phyloP scores from a whole-genome alignment of 2,797 vertebrate species.

The Pseudochaenichthys georgianus region DNA sequence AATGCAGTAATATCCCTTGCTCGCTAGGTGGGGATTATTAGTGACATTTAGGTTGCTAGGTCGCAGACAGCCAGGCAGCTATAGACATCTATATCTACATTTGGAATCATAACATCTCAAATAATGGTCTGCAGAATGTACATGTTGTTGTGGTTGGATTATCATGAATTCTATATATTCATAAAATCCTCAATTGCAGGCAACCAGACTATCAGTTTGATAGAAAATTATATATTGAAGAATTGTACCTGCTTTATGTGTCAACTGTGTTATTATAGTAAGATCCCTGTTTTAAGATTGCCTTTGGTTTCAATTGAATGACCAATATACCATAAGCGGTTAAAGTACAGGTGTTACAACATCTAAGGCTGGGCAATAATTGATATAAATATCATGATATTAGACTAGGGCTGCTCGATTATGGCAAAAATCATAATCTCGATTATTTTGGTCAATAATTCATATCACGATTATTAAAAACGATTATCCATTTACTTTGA shows the following conservation, averaged over 20 bases:
- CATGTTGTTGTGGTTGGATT: not conserved
- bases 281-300: not conserved
- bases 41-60: not conserved
- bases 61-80: not conserved
- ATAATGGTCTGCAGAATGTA: not conserved
- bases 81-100: not conserved
- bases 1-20: slow-evolving; percentile 8
- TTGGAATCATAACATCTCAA: not conserved
- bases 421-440: no score
- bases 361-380: no score
- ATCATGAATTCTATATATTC: slow-evolving; percentile 7
- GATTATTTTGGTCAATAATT: no score
- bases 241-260: not conserved
- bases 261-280: not conserved
- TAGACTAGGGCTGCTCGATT: no score
- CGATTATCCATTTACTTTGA: no score
- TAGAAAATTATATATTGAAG: no score
- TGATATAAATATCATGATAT: no score
- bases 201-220: not conserved
- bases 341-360: not conserved
- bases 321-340: not conserved
- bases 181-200: not conserved
- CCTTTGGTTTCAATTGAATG: not conserved
- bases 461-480: no score
- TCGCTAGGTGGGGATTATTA: not conserved